Conservation (phyloP, 2,113 vertebrate genomes). For the Notechis scutatus region DNA sequence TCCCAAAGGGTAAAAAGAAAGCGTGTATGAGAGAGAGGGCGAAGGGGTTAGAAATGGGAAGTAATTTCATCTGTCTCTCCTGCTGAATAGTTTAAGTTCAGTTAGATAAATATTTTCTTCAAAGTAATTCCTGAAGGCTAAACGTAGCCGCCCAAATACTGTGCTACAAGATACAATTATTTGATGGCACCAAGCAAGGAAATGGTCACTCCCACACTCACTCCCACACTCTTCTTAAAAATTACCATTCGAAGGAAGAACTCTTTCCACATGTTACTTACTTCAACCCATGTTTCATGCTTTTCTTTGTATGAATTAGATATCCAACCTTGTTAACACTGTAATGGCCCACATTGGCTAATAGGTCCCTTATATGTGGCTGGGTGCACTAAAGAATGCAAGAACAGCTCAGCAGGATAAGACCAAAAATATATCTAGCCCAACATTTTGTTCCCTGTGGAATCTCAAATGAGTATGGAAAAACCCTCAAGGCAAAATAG, state of each 20-base stretch:
- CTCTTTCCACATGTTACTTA: neutral
- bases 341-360: neutral
- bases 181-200: neutral
- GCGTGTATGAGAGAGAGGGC: neutral
- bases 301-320: neutral
- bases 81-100: neutral
- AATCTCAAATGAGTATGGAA: neutral
- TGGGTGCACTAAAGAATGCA: neutral
- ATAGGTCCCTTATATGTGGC: neutral
- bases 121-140: constrained; percentile 3
- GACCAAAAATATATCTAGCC: neutral
- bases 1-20: neutral
- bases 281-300: neutral
- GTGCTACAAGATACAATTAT: neutral
- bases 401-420: neutral
- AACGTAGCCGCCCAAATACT: neutral
- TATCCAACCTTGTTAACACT: neutral
- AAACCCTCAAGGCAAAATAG: neutral
- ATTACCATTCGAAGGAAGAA: neutral
- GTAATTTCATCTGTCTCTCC: constrained; percentile 4
- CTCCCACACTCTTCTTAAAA: neutral
- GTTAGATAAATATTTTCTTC: constrained; percentile 24
- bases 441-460: neutral
- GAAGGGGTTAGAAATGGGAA: neutral
- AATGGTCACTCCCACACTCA: too few species aligned